These are phyloP conservation scores for Musca vetustissima DNA, from an alignment of 1,140 invertebrate species.

Conservation along the genomic window DNA sequence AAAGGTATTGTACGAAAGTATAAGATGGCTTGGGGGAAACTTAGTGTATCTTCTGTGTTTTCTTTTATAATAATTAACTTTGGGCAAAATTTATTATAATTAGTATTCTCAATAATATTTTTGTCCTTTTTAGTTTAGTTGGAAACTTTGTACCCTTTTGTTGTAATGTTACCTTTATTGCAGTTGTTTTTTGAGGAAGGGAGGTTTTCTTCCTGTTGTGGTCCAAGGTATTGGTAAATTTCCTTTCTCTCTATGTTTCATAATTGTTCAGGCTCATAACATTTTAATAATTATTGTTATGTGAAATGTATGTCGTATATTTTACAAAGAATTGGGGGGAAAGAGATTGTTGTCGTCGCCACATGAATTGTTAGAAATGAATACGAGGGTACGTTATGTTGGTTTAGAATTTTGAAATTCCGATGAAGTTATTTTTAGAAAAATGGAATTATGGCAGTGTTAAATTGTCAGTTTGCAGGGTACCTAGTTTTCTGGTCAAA, in stretches of 20 bases:
- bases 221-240: not conserved
- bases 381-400: too few species aligned
- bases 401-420: too few species aligned
- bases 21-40: too few species aligned
- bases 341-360: too few species aligned
- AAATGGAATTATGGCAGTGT: too few species aligned
- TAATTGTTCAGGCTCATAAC: constrained; percentile 14
- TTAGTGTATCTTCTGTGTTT: too few species aligned
- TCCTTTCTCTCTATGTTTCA: not conserved
- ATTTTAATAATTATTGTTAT: constrained; percentile 9
- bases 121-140: not conserved
- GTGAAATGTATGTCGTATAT: not conserved
- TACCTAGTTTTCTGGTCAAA: too few species aligned
- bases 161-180: not conserved
- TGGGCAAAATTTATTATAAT: constrained; percentile 17
- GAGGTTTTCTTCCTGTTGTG: not conserved
- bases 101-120: constrained; percentile 3
- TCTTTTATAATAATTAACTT: not conserved
- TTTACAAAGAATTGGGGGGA: too few species aligned
- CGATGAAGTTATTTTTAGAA: too few species aligned
- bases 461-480: too few species aligned
- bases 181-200: not conserved
- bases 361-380: too few species aligned
- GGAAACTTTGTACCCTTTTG: not conserved
- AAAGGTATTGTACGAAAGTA: too few species aligned